Conservation (phyloP, 2,113 vertebrate species). For the Manacus vitellinus region DNA sequence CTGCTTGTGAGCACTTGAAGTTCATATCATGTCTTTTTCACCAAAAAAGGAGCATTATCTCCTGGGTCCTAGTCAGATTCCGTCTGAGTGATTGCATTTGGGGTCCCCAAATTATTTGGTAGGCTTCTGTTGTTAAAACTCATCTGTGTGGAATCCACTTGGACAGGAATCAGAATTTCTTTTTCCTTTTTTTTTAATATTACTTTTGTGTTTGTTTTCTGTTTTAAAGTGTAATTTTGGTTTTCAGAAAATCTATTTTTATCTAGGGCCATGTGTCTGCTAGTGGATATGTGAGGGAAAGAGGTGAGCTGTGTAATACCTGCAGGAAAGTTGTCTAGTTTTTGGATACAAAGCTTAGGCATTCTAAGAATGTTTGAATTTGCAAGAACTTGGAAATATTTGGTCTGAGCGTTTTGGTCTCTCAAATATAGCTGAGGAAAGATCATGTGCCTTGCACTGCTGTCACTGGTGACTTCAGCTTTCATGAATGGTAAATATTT, state of each 20-base stretch:
- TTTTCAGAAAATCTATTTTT: background rate
- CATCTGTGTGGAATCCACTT: background rate
- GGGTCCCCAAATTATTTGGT: background rate
- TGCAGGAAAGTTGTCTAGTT: background rate
- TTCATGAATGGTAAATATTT: background rate
- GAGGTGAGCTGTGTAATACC: background rate
- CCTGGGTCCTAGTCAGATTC: background rate
- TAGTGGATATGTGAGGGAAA: background rate
- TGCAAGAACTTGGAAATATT: accelerated
- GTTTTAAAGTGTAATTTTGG: background rate
- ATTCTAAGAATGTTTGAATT: background rate
- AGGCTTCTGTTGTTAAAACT: background rate
- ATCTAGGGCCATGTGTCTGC: background rate
- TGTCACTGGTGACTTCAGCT: background rate
- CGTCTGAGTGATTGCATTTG: background rate
- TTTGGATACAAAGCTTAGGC: background rate
- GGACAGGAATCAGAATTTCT: background rate
- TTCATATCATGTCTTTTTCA: background rate
- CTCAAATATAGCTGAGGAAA: accelerated
- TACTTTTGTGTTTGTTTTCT: background rate
- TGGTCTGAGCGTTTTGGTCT: background rate
- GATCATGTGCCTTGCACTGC: background rate
- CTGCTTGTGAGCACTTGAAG: accelerated
- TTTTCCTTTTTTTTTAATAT: background rate
- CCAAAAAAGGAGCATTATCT: background rate